Evolutionary conservation across 2,113 vertebrate species (phyloP).

Genomic region (Chaetodon auriga): DNA sequence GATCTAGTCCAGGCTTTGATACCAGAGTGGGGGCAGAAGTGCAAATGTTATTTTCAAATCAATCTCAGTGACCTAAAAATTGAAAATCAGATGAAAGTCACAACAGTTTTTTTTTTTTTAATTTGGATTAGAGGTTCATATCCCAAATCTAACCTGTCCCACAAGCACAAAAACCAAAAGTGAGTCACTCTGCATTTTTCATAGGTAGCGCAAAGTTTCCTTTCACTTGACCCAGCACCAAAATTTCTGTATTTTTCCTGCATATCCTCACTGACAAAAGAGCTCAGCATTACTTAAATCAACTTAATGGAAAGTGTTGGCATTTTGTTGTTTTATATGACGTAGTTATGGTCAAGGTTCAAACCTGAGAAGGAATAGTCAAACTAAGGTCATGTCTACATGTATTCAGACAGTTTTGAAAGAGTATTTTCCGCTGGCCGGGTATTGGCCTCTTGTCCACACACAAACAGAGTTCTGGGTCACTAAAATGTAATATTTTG

Average conservation of each 20-base stretch:
- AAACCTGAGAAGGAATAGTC: neutral
- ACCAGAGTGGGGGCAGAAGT: no score
- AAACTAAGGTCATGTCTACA: neutral
- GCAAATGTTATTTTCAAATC: neutral
- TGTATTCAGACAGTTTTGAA: no score
- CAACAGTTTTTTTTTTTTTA: neutral
- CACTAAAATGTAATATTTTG: no score
- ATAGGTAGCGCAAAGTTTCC: no score
- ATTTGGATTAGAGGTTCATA: neutral
- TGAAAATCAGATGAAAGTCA: neutral
- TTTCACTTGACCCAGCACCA: neutral
- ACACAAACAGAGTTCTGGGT: no score
- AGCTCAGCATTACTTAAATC: neutral
- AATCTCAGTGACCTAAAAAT: neutral
- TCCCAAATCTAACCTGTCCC: neutral
- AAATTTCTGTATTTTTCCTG: neutral
- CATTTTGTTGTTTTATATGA: neutral
- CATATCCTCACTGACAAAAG: neutral
- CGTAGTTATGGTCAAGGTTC: neutral
- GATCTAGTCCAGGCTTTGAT: neutral
- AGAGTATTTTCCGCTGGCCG: no score
- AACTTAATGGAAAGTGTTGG: neutral
- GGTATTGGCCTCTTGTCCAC: no score
- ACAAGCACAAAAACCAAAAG: no score
- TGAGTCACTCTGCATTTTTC: neutral